phyloP scores from a whole-genome alignment of 2,888 invertebrate genomes.

The Allygus modestus region DNA sequence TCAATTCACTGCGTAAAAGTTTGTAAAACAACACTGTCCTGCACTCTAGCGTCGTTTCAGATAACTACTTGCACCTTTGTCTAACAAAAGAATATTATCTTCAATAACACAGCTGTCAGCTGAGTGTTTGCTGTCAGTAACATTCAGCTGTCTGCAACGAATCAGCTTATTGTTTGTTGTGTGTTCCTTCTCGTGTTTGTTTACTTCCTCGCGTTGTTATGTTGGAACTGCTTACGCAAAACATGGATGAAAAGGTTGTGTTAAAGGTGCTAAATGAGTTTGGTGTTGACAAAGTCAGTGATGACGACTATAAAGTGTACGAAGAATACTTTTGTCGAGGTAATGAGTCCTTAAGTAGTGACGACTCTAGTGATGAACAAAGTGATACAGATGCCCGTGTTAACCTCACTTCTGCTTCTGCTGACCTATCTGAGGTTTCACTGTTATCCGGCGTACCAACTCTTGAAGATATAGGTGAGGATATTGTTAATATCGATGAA shows the following conservation, averaged over 20 bases:
- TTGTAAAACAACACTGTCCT: constrained; percentile 23
- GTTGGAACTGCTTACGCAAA: background rate
- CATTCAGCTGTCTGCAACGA: background rate
- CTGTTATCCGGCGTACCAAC: background rate
- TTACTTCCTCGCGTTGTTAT: background rate
- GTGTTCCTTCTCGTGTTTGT: background rate
- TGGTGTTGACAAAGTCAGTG: constrained; percentile 24
- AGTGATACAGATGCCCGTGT: no score
- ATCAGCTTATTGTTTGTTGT: background rate
- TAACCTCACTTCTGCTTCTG: background rate
- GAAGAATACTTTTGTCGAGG: constrained; percentile 48
- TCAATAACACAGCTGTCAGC: no score
- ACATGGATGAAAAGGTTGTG: constrained; percentile 39
- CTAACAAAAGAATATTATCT: background rate
- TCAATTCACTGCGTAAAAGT: constrained; percentile 20
- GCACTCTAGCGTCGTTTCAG: constrained; percentile 43
- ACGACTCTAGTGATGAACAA: no score
- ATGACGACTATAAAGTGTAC: constrained; percentile 53
- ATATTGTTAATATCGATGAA: background rate
- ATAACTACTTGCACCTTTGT: constrained; percentile 5
- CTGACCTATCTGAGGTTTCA: background rate
- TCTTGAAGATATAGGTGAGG: background rate
- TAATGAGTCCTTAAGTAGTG: no score
- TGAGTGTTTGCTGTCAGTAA: no score
- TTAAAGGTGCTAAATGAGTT: constrained; percentile 54